Evolutionary conservation across 2,888 invertebrate species (phyloP).

Genomic region (Tipula unca): DNA sequence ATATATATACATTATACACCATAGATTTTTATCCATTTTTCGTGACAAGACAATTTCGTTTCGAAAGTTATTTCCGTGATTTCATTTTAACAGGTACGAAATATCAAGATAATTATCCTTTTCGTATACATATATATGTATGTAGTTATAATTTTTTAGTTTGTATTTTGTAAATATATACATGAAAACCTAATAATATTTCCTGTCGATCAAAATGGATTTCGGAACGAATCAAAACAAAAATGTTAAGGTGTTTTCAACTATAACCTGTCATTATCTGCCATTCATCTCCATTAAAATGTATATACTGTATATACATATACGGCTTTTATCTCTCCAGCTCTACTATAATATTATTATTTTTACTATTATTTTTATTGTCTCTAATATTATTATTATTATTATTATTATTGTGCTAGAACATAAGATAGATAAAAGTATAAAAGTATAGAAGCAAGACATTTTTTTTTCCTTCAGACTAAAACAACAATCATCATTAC

Average conservation of each 20-base stretch:
- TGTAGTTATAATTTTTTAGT: neutral
- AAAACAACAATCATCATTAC: constrained; percentile 8
- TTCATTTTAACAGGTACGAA: neutral
- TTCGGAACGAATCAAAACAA: neutral
- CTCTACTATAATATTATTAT: neutral
- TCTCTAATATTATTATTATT: neutral
- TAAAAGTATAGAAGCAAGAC: neutral
- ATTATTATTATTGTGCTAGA: neutral
- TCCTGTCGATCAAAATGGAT: neutral
- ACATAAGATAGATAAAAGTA: neutral
- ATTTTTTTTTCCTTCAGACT: neutral
- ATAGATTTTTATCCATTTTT: neutral
- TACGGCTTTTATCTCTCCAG: neutral
- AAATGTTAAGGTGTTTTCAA: neutral
- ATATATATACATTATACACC: neutral
- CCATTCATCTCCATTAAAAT: constrained; percentile 14
- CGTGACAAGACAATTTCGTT: neutral
- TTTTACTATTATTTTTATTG: neutral
- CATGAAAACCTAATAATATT: neutral
- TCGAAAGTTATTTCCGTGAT: neutral
- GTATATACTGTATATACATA: neutral
- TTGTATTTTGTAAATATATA: too few species aligned
- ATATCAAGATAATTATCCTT: constrained; percentile 8
- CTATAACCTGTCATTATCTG: constrained; percentile 14
- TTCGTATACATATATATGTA: neutral